Percentiles rank a stretch among this genome's conserved stretches.
These are phyloP conservation scores for Echinops telfairi DNA, from an alignment of 2,113 vertebrate genomes.

Conservation along the genomic window DNA sequence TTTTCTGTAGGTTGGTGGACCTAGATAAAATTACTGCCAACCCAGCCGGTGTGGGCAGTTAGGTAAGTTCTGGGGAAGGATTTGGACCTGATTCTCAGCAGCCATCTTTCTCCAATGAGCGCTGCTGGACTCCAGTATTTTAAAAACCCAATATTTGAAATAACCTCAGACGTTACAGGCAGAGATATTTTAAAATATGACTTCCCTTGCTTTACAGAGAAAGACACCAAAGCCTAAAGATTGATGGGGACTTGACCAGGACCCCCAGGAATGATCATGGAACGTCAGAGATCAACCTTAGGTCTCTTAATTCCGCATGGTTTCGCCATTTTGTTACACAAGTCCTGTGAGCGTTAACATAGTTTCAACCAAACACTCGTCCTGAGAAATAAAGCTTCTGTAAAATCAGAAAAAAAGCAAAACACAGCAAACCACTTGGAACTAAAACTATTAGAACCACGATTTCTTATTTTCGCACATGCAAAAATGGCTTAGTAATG, in stretches of 20 bases:
- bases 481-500: not conserved
- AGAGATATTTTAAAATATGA: not conserved
- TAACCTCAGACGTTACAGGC: not conserved
- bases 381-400: conserved; percentile 15
- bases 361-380: not conserved
- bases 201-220: conserved; percentile 36
- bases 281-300: not conserved
- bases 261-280: not conserved
- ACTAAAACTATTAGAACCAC: not conserved
- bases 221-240: not conserved
- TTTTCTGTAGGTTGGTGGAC: not conserved
- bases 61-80: not conserved
- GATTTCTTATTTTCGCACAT: not conserved
- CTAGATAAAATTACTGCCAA: not conserved
- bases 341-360: not conserved
- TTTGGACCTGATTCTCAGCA: not conserved
- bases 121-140: not conserved
- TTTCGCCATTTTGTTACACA: not conserved
- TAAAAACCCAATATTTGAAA: conserved; percentile 36
- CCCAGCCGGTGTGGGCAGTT: not conserved
- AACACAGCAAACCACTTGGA: not conserved
- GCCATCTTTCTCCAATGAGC: not conserved
- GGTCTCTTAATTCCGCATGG: not conserved
- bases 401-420: not conserved
- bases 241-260: not conserved